Percentiles rank a stretch among this genome's conserved stretches.
Evolutionary conservation across 2,797 vertebrate genomes (phyloP).

Genomic region (Sylvia borin): DNA sequence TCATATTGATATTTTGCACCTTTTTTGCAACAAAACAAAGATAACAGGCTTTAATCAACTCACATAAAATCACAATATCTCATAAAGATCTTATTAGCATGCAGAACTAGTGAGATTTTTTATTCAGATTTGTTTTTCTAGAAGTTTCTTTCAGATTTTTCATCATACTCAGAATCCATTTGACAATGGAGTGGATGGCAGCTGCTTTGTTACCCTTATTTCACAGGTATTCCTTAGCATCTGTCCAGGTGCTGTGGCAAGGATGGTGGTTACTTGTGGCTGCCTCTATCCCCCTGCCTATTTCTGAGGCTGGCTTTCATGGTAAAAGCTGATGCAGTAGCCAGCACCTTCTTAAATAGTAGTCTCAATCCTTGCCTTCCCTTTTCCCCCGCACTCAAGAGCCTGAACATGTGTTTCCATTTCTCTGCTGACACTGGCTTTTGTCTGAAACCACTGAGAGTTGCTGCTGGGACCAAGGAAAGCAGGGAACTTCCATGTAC

Average conservation of each 20-base stretch:
- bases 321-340: background rate
- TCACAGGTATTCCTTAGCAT: background rate
- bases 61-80: background rate
- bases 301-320: background rate
- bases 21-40: background rate
- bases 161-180: background rate
- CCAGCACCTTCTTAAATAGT: background rate
- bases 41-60: background rate
- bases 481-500: background rate
- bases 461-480: background rate
- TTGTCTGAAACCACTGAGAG: background rate
- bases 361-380: background rate
- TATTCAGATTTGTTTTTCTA: background rate
- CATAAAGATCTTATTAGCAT: background rate
- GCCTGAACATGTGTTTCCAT: background rate
- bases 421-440: background rate
- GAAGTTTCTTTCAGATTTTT: background rate
- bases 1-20: background rate
- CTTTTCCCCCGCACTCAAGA: background rate
- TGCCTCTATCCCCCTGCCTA: fast-evolving
- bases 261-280: background rate
- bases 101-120: background rate
- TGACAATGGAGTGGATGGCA: background rate
- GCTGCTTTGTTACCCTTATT: background rate
- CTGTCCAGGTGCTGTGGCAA: background rate